A percentile compares a stretch with the other conserved stretches of the same genome.
Conservation (phyloP, 2,888 invertebrate genomes). For the Chaitophorus viminalis region DNA sequence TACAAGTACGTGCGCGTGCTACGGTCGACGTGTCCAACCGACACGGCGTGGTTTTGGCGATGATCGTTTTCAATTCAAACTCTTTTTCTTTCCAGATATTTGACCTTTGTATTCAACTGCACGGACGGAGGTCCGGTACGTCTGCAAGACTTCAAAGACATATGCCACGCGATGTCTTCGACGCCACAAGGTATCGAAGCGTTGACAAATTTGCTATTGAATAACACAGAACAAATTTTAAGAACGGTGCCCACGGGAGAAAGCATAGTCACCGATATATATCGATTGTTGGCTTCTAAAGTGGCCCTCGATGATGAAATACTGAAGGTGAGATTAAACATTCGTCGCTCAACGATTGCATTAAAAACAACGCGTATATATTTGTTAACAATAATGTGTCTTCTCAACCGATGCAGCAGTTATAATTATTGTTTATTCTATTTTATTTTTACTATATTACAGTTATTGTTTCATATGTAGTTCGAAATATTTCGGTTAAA, state of each 20-base stretch:
- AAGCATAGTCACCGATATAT: slow-evolving; percentile 21
- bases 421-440: too few species aligned
- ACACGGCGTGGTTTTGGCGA: too few species aligned
- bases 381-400: neutral
- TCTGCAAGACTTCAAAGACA: slow-evolving; percentile 39
- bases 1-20: neutral
- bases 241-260: slow-evolving; percentile 26
- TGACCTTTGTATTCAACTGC: neutral
- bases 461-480: too few species aligned
- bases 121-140: slow-evolving; percentile 2
- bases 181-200: slow-evolving; percentile 40
- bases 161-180: slow-evolving; percentile 34
- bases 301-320: slow-evolving; percentile 52
- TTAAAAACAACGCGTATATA: neutral
- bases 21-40: neutral
- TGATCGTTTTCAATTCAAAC: neutral
- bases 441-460: too few species aligned
- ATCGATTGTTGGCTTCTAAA: slow-evolving; percentile 21
- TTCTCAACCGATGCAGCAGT: too few species aligned
- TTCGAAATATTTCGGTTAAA: too few species aligned
- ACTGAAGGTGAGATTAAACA: slow-evolving; percentile 13
- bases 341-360: neutral
- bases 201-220: slow-evolving; percentile 1
- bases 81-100: neutral
- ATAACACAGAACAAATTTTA: slow-evolving; percentile 3